Evolutionary conservation across 64 coral and sea anemone genomes (phyloP), one percentile per base, ranked within the genome.

Genomic region (Porites australiensis): DNA sequence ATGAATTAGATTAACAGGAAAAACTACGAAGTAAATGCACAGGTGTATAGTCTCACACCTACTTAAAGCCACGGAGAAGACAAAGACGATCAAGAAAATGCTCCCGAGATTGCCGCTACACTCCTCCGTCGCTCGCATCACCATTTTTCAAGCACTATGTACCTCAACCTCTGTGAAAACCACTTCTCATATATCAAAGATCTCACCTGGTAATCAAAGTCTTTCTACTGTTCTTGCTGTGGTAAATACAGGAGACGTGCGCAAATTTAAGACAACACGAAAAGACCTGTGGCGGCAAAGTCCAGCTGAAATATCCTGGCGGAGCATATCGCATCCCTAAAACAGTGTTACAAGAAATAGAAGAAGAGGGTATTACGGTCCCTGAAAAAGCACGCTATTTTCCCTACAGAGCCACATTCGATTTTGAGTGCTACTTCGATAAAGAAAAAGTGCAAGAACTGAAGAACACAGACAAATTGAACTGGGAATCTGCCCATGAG

Each of bases 181-280:
- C 87, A 95, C 46, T 95, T 95, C 64, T 86, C 87, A 43, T 90
- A 95, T 69, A 90, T 95, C 23, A 88, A 66, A 22, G 48, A 72
- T 13, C 37, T 93, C 6, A n/a, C 15, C n/a, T 11, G 61, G 13
- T 95, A 95, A 54, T 71, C 4, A 4, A 54, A 54, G 9, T 54
- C 52, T 4, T 54, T 54, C 52, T 54, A 9, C 9, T 54, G 52
- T 54, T 54, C 52, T 54, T 9, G 52, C 0, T 95, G 93, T 78
- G 93, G 79, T 3, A 90, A 95, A 9, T 79, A 83, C 9, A 89
- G 93, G 93, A 94, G 89, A 10, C 50, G 67, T 57, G 93, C 60
- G 11, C 27, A 44, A 6, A 86, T 43, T 18, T 86, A 65, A 70
- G 23, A 68, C 27, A 45, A 77, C 11, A 62, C 70, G 9, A 62